Base-by-base conservation (phyloP, 2,888 invertebrate species). In the Cyaniris semiargus region DNA sequence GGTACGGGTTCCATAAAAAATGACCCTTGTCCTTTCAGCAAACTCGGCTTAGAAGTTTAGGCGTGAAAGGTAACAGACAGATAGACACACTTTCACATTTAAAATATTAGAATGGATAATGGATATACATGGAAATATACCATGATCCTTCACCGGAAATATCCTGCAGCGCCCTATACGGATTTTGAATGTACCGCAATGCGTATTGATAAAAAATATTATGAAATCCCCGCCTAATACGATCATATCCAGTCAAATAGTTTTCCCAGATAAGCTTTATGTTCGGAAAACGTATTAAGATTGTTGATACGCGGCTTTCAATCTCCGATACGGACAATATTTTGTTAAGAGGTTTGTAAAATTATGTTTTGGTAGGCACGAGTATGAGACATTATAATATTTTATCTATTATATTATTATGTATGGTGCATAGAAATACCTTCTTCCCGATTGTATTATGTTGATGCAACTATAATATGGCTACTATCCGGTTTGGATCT, bases 171-270 rank as follows among this genome's bases (percentile, higher is more conserved):
- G 3, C 21, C 58, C 58, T 58, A 21, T 21, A 58, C 58, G 21
- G 58, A 58, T 60, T 60, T 60, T 23, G 60, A 60, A 60, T 53
- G 53, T 60, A 60, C 60, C 60, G 60, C 60, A 66, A 21, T 66
- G 66, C 66, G 27, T 66, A 66, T 66, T 66, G 66, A 66, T 66
- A 66, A 66, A 66, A 66, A 66, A 66, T 66, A 31, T 66, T 66
- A 66, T 15, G 66, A 15, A 66, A 66, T 66, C 66, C 70, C 70
- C 70, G 7, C 71, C n/a, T 38, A 71, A 71, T 23, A 38, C 71
- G 71, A 38, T 71, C 71, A 38, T 71, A 71, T 71, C 38, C 71
- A 66, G 66, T 66, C 66, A 38, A 71, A 71, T 38, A 71, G 71
- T 71, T 71, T 71, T 34, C 6, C 27, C 27, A 66, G 66, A 66